Conservation (phyloP, 2,113 vertebrate species). For the Erythrolamprus reginae region DNA sequence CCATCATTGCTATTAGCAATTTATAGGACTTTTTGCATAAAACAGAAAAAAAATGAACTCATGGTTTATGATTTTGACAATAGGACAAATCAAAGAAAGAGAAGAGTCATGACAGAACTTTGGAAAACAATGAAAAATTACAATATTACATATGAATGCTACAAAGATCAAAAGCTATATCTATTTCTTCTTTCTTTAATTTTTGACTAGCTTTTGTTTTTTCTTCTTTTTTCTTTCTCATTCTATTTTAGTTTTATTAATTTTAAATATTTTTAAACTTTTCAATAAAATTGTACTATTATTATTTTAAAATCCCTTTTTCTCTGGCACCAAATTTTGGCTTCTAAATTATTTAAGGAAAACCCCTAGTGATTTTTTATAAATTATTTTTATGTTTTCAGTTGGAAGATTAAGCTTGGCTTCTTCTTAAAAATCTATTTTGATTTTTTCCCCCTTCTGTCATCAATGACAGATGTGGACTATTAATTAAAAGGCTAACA, state of each 20-base stretch:
- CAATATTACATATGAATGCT: not conserved
- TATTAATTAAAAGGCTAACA: not conserved
- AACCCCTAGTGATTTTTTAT: not conserved
- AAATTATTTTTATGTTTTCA: not conserved
- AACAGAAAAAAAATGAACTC: not conserved
- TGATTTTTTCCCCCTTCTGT: not conserved
- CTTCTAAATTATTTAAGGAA: not conserved
- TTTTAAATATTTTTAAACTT: not conserved
- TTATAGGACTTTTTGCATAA: not conserved
- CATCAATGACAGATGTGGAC: not conserved
- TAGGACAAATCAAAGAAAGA: not conserved
- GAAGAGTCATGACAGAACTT: not conserved
- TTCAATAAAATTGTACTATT: not conserved
- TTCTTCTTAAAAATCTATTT: not conserved
- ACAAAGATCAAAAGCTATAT: not conserved
- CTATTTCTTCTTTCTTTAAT: not conserved
- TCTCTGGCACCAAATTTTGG: not conserved
- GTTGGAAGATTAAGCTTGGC: not conserved
- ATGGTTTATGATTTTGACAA: not conserved
- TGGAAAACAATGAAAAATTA: not conserved
- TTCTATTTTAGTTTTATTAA: not conserved
- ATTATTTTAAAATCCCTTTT: not conserved
- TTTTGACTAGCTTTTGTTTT: not conserved
- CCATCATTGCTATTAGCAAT: too few relatives aligned
- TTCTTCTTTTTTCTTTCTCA: not conserved